These are phyloP conservation scores for Sus scrofa DNA, from an alignment of 2,113 vertebrate species.

Conservation along the genomic window DNA sequence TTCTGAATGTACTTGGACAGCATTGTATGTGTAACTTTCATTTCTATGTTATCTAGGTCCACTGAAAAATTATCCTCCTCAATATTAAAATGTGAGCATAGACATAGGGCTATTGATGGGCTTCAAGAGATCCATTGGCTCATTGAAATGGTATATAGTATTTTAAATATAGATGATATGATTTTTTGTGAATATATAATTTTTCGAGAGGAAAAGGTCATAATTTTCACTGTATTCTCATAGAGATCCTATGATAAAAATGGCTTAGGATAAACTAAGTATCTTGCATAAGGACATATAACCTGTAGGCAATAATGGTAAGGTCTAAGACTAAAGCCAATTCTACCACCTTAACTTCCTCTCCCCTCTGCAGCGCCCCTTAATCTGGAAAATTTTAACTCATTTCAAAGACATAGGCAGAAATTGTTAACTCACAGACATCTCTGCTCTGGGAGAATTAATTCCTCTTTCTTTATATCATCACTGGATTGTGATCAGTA, in stretches of 20 bases:
- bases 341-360: background rate
- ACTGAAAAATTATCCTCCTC: background rate
- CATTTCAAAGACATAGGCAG: background rate
- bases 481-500: background rate
- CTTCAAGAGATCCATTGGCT: background rate
- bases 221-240: background rate
- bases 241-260: background rate
- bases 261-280: background rate
- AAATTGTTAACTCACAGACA: background rate
- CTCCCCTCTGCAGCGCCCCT: background rate
- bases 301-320: background rate
- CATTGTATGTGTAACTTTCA: background rate
- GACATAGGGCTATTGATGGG: background rate
- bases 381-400: background rate
- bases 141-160: background rate
- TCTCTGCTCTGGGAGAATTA: background rate
- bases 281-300: background rate
- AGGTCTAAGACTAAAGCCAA: background rate
- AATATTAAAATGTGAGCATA: background rate
- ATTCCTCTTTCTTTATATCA: background rate
- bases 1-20: background rate
- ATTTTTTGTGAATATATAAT: background rate
- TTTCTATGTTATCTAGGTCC: background rate
- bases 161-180: background rate
- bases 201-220: background rate